A percentile compares a stretch with the other conserved stretches of the same genome.
Conservation (phyloP, 2,113 vertebrate genomes). For the Lophura nycthemera region DNA sequence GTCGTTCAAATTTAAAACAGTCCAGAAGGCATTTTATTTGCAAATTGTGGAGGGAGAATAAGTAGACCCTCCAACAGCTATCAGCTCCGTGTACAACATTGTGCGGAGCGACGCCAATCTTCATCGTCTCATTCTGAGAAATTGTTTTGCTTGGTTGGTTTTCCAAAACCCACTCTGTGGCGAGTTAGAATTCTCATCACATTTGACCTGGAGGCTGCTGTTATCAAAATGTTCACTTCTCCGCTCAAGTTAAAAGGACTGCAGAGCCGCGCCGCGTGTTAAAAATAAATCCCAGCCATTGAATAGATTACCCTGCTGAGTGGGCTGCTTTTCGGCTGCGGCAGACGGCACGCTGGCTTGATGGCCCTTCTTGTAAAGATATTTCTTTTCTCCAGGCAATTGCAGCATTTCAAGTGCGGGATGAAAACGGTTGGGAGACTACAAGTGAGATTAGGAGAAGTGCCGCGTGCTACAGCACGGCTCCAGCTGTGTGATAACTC, state of each 20-base stretch:
- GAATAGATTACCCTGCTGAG: constrained; percentile 34
- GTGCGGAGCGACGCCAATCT: background rate
- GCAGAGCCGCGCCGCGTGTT: background rate
- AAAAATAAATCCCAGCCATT: constrained; percentile 39
- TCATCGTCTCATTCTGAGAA: background rate
- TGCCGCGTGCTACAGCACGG: background rate
- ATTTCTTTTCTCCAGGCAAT: constrained; percentile 18
- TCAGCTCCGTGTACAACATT: background rate
- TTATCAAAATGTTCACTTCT: constrained; percentile 49
- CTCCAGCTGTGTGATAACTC: background rate
- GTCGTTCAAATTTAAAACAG: background rate
- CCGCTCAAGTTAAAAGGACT: constrained; percentile 54
- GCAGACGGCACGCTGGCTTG: background rate
- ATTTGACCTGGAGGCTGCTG: constrained; percentile 56
- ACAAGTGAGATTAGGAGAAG: background rate
- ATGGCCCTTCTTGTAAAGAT: constrained; percentile 26
- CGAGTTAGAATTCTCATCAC: constrained; percentile 56
- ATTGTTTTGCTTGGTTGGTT: constrained; percentile 52
- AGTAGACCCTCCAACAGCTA: background rate
- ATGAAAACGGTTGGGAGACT: background rate
- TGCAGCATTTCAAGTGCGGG: background rate
- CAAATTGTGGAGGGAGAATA: constrained; percentile 8
- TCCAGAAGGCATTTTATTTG: constrained; percentile 23
- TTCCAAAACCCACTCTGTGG: constrained; percentile 29
- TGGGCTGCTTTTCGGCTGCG: background rate